phyloP scores from a whole-genome alignment of 92 coral and sea anemone genomes.

The Pocillopora meandrina region DNA sequence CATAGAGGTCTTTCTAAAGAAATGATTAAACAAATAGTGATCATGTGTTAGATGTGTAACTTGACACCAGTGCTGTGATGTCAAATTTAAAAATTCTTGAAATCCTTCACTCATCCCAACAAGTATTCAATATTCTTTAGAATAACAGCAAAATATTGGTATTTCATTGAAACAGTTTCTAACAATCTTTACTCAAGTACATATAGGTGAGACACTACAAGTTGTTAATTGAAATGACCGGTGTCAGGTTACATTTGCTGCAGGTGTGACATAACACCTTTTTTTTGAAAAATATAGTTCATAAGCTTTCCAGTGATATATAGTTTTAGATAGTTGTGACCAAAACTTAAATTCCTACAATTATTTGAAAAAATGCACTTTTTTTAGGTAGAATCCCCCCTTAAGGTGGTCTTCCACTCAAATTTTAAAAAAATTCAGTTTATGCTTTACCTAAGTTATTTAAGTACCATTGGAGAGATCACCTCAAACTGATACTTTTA shows the following conservation, averaged over 20 bases:
- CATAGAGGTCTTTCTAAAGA: neutral
- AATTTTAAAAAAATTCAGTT: no score
- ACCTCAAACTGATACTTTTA: no score
- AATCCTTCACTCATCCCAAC: conserved; percentile 5
- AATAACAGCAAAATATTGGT: conserved; percentile 6
- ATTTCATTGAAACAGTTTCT: no score
- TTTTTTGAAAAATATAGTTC: conserved; percentile 10
- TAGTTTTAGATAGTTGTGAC: neutral
- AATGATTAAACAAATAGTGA: conserved; percentile 4
- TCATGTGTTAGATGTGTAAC: conserved; percentile 1
- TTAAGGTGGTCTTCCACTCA: no score
- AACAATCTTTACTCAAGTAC: neutral
- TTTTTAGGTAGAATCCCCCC: conserved; percentile 9
- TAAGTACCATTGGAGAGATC: no score
- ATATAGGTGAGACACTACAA: neutral
- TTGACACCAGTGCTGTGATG: conserved; percentile 5
- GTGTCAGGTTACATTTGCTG: conserved; percentile 13
- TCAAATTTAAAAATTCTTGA: neutral
- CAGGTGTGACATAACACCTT: neutral
- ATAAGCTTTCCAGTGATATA: conserved; percentile 13
- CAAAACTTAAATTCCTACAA: no score
- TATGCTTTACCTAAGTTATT: no score
- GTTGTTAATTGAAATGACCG: conserved; percentile 5
- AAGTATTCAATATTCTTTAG: neutral
- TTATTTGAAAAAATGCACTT: no score